Conservation (phyloP, 2,113 vertebrate species). For the Grammomys surdaster region DNA sequence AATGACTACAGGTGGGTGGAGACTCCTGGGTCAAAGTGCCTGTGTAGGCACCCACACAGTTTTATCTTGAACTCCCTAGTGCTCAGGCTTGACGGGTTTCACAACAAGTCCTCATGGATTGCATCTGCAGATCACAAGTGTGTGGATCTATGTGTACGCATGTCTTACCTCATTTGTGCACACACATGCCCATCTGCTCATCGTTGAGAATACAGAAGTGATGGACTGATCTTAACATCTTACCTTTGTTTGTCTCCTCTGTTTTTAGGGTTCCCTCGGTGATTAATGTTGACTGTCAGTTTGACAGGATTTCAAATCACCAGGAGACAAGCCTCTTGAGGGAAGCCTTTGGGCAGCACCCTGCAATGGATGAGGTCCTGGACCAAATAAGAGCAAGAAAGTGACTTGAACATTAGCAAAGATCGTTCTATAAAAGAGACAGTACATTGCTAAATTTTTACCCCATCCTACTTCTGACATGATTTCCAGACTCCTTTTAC, state of each 20-base stretch:
- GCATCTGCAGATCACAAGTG: too few species aligned
- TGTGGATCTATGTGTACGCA: too few species aligned
- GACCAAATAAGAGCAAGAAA: neutral
- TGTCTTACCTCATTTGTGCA: neutral
- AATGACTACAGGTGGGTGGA: neutral
- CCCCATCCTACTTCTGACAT: neutral
- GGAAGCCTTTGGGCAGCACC: neutral
- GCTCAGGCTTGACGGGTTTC: neutral
- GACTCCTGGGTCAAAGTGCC: neutral
- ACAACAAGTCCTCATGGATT: slow-evolving; percentile 6
- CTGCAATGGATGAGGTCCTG: neutral
- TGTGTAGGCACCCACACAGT: neutral
- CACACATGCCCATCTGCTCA: neutral
- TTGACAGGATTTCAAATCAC: neutral
- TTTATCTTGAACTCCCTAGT: neutral
- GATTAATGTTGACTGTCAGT: neutral
- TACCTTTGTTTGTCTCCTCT: neutral
- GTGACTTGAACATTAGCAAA: neutral
- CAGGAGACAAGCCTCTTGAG: neutral
- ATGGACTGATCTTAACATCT: neutral
- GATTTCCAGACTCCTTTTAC: neutral
- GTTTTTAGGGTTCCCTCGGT: neutral
- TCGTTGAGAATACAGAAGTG: neutral
- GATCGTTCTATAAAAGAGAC: neutral
- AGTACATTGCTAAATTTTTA: neutral